Percentiles rank a stretch among this genome's conserved stretches.
These are phyloP conservation scores for Pogonognathellus flavescens DNA, from an alignment of 1,140 invertebrate species.

Conservation along the genomic window DNA sequence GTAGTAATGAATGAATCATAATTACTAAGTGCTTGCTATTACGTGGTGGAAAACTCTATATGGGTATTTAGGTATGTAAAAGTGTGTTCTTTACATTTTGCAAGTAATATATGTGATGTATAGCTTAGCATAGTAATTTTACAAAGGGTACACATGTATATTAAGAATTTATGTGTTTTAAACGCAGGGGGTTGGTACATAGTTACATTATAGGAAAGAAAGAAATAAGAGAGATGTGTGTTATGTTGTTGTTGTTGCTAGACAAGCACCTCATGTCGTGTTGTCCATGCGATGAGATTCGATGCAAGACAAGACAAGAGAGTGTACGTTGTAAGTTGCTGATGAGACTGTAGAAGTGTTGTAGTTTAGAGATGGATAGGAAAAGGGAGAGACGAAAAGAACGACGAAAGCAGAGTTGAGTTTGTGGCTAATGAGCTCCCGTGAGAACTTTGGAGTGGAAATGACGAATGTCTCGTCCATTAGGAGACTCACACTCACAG, in stretches of 20 bases:
- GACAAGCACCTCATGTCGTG: neutral
- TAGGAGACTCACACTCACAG: neutral
- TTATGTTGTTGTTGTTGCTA: neutral
- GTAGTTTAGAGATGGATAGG: neutral
- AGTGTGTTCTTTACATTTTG: too few relatives aligned
- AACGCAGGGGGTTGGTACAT: too few relatives aligned
- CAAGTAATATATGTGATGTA: too few relatives aligned
- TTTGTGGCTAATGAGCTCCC: conserved; percentile 2
- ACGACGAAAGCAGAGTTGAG: neutral
- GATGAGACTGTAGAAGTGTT: too few relatives aligned
- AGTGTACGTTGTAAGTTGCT: neutral
- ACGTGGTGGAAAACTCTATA: too few relatives aligned
- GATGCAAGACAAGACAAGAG: neutral
- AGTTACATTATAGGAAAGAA: neutral
- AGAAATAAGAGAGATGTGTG: neutral
- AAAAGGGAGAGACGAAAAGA: neutral
- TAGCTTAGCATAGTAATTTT: too few relatives aligned
- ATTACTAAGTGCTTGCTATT: too few relatives aligned
- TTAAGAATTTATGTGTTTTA: too few relatives aligned
- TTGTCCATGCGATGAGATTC: neutral
- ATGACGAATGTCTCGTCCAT: conserved; percentile 3
- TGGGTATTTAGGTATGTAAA: too few relatives aligned
- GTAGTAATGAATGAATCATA: too few relatives aligned
- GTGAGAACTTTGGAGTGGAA: conserved; percentile 1
- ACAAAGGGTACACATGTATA: too few relatives aligned